These are phyloP conservation scores for Arvicanthis niloticus DNA, from an alignment of 2,113 vertebrate genomes.

Conservation along the genomic window DNA sequence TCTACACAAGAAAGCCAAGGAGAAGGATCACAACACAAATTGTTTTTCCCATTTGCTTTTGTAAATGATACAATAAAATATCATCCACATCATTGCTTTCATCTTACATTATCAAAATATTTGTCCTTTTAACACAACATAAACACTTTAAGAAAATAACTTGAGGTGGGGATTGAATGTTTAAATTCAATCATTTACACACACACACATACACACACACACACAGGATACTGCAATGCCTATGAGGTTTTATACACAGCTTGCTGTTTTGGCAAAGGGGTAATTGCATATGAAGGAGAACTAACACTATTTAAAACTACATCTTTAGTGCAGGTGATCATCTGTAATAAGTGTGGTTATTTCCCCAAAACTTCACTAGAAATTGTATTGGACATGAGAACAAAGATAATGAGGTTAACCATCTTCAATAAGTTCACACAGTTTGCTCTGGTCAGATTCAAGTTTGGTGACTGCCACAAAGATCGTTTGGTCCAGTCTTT, in stretches of 20 bases:
- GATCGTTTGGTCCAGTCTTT: not conserved
- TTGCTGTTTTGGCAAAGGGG: not conserved
- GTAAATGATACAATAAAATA: not conserved
- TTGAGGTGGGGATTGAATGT: not conserved
- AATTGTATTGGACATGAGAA: not conserved
- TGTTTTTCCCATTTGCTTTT: not conserved
- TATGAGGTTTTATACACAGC: not conserved
- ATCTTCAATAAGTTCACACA: not conserved
- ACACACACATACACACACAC: not conserved
- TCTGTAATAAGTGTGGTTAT: not conserved
- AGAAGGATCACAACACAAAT: not conserved
- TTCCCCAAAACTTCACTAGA: not conserved
- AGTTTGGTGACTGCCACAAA: not conserved
- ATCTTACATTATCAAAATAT: conserved; percentile 44
- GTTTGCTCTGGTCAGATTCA: not conserved
- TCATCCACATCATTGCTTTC: not conserved
- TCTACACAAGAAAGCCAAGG: not conserved
- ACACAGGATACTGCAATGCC: too few species aligned
- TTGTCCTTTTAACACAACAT: not conserved
- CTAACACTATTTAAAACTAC: not conserved
- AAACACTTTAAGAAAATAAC: not conserved
- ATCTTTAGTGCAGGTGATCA: not conserved
- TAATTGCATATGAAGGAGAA: not conserved
- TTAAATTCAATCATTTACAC: not conserved
- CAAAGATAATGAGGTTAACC: not conserved